Base-by-base conservation (phyloP, 2,113 vertebrate species). In the Psittacara wagleri region DNA sequence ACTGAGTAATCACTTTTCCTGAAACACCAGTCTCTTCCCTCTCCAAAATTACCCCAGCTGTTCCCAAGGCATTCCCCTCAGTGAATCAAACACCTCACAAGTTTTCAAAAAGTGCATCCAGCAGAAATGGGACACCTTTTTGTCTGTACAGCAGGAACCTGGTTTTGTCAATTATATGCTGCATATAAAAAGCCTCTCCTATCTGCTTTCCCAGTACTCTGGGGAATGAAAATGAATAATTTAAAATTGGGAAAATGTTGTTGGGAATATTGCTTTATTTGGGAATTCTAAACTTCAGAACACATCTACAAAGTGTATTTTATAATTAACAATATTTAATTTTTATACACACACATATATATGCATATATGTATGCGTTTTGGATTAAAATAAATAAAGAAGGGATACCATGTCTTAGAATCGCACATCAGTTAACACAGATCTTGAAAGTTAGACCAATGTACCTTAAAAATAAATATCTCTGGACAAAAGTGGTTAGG, bases 231-330 rank as follows among this genome's bases (percentile, higher is more conserved):
- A 27, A 64, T 51, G 83, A 94, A 90, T 95, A 78, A 80, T 92
- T 88, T 93, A 88, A 92, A 94, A 95, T 33, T 23, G 81, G 69
- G 64, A 77, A 96, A 88, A 96, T 64, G 37, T 88, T 90, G 7
- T 67, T 94, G 90, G 90, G 93, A 95, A 88, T 88, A 88, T 83
- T 88, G 57, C 86, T 97, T 92, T 96, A 91, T 94, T 96, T 92
- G 70, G 48, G 62, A 91, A 80, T 73, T 66, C 49, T 90, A 75
- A 90, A 78, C 28, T 74, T 74, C 68, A 49, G 83, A 93, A 92
- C 29, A 25, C 11, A 86, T 59, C 35, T 61, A 68, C 35, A 78
- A 92, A 93, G 28, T 17, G 0, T 64, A 76, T 61, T 95, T 83
- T 75, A 88, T 83, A 94, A 90, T 85, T 91, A 76, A 92, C 82